phyloP scores from a whole-genome alignment of 2,113 vertebrate genomes.

The Prionailurus viverrinus region DNA sequence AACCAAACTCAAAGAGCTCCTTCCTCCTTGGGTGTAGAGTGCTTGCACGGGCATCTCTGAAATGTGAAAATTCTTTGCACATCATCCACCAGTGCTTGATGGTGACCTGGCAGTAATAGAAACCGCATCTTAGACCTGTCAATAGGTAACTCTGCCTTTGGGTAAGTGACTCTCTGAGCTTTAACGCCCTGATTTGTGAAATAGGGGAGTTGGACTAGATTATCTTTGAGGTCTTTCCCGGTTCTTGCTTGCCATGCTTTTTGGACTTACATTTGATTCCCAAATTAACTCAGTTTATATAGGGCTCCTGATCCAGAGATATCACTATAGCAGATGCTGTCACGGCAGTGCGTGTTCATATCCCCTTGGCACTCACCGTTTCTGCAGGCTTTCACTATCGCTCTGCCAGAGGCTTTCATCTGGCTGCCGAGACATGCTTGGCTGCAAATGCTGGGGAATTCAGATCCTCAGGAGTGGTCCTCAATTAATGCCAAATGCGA shows the following conservation, averaged over 20 bases:
- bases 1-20: not conserved
- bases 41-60: not conserved
- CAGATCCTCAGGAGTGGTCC: not conserved
- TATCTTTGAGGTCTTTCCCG: constrained; percentile 23
- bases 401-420: constrained; percentile 29
- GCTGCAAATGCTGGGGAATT: constrained; percentile 14
- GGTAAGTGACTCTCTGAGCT: not conserved
- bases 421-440: constrained; percentile 29
- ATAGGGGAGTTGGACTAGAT: not conserved
- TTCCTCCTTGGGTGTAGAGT: not conserved
- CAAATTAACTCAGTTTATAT: not conserved
- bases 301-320: not conserved
- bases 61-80: not conserved
- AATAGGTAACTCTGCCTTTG: not conserved
- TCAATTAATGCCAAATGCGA: not conserved
- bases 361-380: not conserved
- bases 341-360: not conserved
- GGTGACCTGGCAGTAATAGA: not conserved
- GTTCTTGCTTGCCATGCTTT: not conserved
- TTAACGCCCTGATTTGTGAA: not conserved
- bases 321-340: constrained; percentile 32
- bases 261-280: not conserved
- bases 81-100: not conserved
- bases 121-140: not conserved
- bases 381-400: not conserved